Evolutionary conservation across 2,888 invertebrate species (phyloP).

Genomic region (Neoscelio sp.): DNA sequence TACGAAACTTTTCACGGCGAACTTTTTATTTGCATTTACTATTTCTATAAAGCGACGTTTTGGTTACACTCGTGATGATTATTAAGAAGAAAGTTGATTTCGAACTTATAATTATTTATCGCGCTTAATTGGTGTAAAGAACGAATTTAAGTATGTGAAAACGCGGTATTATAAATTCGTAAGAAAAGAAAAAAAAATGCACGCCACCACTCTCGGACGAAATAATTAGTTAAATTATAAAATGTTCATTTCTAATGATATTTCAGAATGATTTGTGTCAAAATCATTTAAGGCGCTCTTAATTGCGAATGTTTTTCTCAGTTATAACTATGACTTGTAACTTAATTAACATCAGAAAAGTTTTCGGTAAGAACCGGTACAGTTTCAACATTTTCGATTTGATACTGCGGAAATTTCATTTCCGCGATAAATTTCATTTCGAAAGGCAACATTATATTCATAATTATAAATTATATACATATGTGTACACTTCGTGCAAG

Average conservation of each 20-base stretch:
- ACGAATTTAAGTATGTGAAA: neutral
- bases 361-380: constrained; percentile 6
- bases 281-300: too few species aligned
- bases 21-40: constrained; percentile 4
- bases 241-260: too few species aligned
- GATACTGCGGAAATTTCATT: constrained; percentile 46
- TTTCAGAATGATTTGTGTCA: too few species aligned
- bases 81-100: neutral
- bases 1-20: constrained; percentile 71
- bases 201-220: too few species aligned
- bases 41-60: constrained; percentile 1
- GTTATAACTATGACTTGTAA: too few species aligned
- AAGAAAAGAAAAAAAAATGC: too few species aligned
- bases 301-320: too few species aligned
- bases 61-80: constrained; percentile 1
- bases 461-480: constrained; percentile 29
- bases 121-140: neutral
- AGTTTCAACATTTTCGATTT: constrained; percentile 5
- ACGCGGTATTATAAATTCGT: too few species aligned
- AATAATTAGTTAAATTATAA: too few species aligned
- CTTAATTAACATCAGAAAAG: constrained; percentile 1
- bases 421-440: constrained; percentile 43
- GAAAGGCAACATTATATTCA: constrained; percentile 37
- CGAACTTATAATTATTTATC: constrained; percentile 4
- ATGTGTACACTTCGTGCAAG: neutral